A percentile compares a stretch with the other conserved stretches of the same genome.
These are phyloP conservation scores for Parasteatoda lunata DNA, from an alignment of 2,888 invertebrate genomes.

Conservation along the genomic window DNA sequence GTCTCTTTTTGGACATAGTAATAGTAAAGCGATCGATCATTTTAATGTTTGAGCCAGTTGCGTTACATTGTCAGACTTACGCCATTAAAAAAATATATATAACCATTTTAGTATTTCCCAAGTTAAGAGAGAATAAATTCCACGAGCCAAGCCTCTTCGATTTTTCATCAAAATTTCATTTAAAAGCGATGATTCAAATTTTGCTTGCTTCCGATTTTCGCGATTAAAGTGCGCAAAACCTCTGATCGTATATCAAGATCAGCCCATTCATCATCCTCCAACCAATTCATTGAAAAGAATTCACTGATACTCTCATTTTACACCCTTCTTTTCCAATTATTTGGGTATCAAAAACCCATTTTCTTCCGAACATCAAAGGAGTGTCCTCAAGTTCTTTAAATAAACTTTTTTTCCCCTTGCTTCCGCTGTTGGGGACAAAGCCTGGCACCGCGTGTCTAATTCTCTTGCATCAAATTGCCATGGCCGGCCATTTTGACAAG, in stretches of 20 bases:
- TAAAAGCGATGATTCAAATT: no score
- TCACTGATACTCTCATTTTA: conserved; percentile 1
- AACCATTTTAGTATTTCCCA: no score
- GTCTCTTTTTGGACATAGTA: no score
- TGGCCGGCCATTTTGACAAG: conserved; percentile 43
- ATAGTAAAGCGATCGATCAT: no score
- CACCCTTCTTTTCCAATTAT: background rate
- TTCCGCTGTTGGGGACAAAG: background rate
- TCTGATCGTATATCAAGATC: background rate
- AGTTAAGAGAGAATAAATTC: no score
- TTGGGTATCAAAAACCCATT: background rate
- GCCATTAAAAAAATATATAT: no score
- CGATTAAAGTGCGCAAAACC: no score
- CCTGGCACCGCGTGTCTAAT: conserved; percentile 19
- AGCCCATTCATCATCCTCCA: background rate
- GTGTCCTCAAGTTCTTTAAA: background rate
- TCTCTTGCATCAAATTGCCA: conserved; percentile 51
- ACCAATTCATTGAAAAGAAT: conserved; percentile 5
- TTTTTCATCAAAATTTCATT: no score
- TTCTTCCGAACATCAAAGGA: background rate
- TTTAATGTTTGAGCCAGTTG: no score
- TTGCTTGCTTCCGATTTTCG: no score
- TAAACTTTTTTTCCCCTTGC: background rate
- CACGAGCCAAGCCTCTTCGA: no score
- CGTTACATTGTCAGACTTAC: no score